Conservation (phyloP, 2,113 vertebrate genomes). For the Cephalopterus ornatus region DNA sequence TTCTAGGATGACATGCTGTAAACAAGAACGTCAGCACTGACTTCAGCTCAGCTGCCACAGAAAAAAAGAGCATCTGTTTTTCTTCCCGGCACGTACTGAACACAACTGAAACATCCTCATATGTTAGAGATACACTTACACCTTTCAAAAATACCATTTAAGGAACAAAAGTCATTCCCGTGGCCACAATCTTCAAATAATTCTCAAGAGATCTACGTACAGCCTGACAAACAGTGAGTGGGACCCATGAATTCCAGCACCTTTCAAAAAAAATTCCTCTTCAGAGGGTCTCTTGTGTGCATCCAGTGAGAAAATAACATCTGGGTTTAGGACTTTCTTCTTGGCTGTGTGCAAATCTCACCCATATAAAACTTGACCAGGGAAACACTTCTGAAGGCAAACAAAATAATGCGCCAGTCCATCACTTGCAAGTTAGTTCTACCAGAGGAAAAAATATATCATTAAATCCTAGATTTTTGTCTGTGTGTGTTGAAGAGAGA, state of each 20-base stretch:
- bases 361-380: neutral
- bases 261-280: neutral
- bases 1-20: neutral
- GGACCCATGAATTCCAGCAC: neutral
- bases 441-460: accelerated
- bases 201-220: neutral
- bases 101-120: neutral
- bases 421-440: neutral
- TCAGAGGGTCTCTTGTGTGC: neutral
- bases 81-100: neutral
- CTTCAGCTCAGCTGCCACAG: conserved; percentile 39
- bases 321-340: neutral
- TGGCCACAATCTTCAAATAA: neutral
- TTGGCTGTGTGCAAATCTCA: neutral
- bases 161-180: neutral
- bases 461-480: neutral
- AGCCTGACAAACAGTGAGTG: neutral
- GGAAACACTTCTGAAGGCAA: neutral
- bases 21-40: conserved; percentile 23
- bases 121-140: neutral
- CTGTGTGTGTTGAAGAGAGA: neutral
- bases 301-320: neutral
- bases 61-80: neutral
- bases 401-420: accelerated
- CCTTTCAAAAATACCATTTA: neutral